Evolutionary conservation across 1,140 invertebrate genomes (phyloP).

Genomic region (Nomia melanderi): DNA sequence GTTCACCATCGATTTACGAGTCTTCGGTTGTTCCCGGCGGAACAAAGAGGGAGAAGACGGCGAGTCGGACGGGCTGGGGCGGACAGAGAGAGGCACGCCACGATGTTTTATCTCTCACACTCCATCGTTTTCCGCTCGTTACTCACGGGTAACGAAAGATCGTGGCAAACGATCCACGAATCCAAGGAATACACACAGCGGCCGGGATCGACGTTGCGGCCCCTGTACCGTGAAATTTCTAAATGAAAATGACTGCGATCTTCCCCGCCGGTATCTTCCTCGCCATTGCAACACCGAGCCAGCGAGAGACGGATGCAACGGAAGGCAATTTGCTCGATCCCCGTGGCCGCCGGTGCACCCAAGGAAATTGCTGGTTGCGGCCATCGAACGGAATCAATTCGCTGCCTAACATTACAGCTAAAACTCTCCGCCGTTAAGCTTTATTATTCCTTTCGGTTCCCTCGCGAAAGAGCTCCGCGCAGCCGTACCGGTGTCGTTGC

Average conservation of each 20-base stretch:
- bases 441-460: no score
- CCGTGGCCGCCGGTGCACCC: background rate
- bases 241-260: background rate
- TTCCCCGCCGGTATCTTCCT: background rate
- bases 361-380: background rate
- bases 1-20: constrained; percentile 67
- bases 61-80: background rate
- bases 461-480: no score
- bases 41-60: constrained; percentile 11
- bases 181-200: constrained; percentile 3
- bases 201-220: background rate
- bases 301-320: background rate
- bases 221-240: background rate
- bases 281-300: background rate
- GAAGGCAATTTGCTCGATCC: background rate
- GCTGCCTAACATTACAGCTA: background rate
- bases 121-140: constrained; percentile 61
- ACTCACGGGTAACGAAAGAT: constrained; percentile 49
- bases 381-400: background rate
- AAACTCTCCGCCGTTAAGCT: no score
- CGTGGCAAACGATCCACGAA: constrained; percentile 20
- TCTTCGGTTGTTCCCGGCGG: constrained; percentile 43
- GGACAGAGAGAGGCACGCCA: background rate
- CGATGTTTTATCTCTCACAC: constrained; percentile 54
- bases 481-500: no score